Evolutionary conservation across 2,113 vertebrate species (phyloP).

Genomic region (Ceratotherium simum): DNA sequence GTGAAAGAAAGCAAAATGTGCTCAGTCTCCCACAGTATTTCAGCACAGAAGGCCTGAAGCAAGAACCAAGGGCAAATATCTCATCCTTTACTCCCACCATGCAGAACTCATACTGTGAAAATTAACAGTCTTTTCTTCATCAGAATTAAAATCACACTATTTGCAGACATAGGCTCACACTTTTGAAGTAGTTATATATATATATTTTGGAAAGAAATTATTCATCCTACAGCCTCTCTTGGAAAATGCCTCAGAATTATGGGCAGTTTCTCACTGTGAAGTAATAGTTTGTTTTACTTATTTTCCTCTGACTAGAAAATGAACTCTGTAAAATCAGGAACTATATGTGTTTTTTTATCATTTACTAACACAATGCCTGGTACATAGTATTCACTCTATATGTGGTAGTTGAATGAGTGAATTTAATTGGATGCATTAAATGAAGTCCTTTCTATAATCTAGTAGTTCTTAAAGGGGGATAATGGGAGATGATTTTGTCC

Average conservation of each 20-base stretch:
- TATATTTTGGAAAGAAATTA: background rate
- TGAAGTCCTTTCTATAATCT: background rate
- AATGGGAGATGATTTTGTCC: background rate
- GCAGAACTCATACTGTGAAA: slow-evolving; percentile 31
- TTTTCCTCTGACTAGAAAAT: slow-evolving; percentile 38
- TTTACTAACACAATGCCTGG: background rate
- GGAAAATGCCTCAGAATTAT: slow-evolving; percentile 41
- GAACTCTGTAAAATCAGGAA: background rate
- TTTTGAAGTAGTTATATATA: background rate
- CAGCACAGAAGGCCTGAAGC: background rate
- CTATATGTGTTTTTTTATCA: background rate
- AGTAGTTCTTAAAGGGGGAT: background rate
- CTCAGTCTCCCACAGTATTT: background rate
- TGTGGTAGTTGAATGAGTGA: background rate
- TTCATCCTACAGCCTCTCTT: background rate
- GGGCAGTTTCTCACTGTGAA: background rate
- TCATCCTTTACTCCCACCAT: background rate
- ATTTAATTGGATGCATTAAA: background rate
- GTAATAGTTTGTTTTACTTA: slow-evolving; percentile 17
- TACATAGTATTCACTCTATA: background rate
- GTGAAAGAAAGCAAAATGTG: background rate
- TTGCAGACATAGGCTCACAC: background rate
- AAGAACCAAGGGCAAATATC: background rate
- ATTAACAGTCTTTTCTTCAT: background rate
- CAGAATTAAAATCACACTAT: slow-evolving; percentile 4